Conservation (phyloP, 2,113 vertebrate species). For the Phalacrocorax carbo region DNA sequence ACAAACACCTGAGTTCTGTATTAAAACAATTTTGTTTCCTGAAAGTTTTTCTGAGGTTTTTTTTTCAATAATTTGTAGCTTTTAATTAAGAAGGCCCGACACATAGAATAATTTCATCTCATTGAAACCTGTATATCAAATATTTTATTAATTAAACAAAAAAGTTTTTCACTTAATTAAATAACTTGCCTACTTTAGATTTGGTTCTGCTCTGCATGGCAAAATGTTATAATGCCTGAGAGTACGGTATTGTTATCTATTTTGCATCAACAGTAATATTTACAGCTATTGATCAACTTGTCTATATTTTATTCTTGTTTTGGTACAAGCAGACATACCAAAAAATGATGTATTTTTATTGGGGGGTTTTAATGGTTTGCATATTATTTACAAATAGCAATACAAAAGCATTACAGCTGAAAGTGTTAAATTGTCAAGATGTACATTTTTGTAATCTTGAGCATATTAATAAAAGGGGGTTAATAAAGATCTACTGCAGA, state of each 20-base stretch:
- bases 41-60: neutral
- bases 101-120: slow-evolving; percentile 4
- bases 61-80: neutral
- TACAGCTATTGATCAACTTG: neutral
- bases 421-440: neutral
- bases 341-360: neutral
- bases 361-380: neutral
- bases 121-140: neutral
- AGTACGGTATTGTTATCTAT: neutral
- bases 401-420: neutral
- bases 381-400: neutral
- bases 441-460: neutral
- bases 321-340: neutral
- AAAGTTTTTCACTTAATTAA: neutral
- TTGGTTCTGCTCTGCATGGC: neutral
- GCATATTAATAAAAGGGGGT: neutral
- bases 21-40: neutral
- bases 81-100: slow-evolving; percentile 8
- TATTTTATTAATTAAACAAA: slow-evolving; percentile 36
- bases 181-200: neutral
- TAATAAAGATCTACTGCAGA: neutral
- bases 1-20: neutral
- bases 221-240: neutral
- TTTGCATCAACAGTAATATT: neutral
- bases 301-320: neutral